A percentile compares a stretch with the other conserved stretches of the same genome.
These are phyloP conservation scores for Drosophila busckii DNA, from an alignment of 1,140 invertebrate genomes.

Conservation along the genomic window DNA sequence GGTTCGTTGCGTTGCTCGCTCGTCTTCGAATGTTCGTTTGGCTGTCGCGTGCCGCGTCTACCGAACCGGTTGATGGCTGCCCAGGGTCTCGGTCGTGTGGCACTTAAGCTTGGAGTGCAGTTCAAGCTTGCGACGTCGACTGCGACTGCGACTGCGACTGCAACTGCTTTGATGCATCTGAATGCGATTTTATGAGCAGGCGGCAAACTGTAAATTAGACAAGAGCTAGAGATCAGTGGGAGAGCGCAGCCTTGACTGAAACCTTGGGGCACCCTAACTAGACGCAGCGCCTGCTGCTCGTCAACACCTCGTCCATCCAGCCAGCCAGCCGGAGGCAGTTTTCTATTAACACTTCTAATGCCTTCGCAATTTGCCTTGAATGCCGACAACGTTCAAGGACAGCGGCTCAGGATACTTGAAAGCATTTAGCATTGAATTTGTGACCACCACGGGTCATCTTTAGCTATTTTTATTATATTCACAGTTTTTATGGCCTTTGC, in stretches of 20 bases:
- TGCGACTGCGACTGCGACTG: no score
- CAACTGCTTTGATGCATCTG: no score
- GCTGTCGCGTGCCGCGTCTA: slow-evolving; percentile 68
- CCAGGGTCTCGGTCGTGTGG: slow-evolving; percentile 17
- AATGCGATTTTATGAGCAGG: no score
- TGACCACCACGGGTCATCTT: no score
- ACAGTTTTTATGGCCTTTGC: slow-evolving; percentile 11
- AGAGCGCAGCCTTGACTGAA: no score
- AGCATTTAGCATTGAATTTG: slow-evolving; percentile 50
- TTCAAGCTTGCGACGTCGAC: no score
- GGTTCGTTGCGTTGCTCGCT: no score
- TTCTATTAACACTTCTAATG: slow-evolving; percentile 70
- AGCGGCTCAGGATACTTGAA: slow-evolving; percentile 25
- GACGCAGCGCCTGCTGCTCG: slow-evolving; percentile 16
- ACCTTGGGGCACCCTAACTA: no score
- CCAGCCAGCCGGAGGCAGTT: slow-evolving; percentile 44
- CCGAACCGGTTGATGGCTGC: slow-evolving; percentile 50
- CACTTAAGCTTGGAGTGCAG: no score
- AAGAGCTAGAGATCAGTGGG: neutral
- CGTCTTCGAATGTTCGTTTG: no score
- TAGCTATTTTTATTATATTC: slow-evolving; percentile 9
- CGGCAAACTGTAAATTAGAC: slow-evolving; percentile 17
- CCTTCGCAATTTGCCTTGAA: slow-evolving; percentile 50
- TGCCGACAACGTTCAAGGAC: slow-evolving; percentile 41
- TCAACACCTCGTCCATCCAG: slow-evolving; percentile 43